Evolutionary conservation across 2,797 vertebrate genomes (phyloP), one percentile per base, ranked within the genome.

Genomic region (Enteromius anoplus): DNA sequence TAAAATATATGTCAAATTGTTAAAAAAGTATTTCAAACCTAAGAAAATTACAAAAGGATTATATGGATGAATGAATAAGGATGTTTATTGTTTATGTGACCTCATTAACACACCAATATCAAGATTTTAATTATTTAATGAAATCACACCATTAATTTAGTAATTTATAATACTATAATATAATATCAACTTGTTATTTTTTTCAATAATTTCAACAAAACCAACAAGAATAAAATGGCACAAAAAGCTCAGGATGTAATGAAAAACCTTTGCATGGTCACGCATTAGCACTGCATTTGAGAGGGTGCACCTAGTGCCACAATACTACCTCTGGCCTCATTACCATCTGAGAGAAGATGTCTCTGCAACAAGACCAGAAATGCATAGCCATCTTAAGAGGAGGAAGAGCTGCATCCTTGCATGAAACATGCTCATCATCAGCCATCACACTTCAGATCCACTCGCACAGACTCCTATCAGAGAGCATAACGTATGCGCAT

Each of bases 351-450:
- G 71, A 64, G 60, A 71, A 82, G 78, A 49, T 37, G 21, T 70
- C 71, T 60, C 29, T 82, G 71, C 32, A 49, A 37, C 55, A 64
- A 70, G 49, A 49, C 21, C 72, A 70, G 53, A 62, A 66, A 68
- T 60, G 14, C 21, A 82, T 4, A 34, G 45, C 29, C 11, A 14
- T 29, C 49, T 75, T 64, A 71, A 82, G 75, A 73, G 70, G 60
- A 66, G 21, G 65, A 49, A 42, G 58, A 75, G 53, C 49, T 70
- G 68, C 49, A 87, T 84, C 51, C 65, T 65, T 66, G 78, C 81
- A 75, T 80, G 26, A 87, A 85, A 84, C 82, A 82, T 42, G 84
- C 80, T 89, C 72, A 83, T 82, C 84, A 83, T 86, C 66, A 84
- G 42, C 76, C 29, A 49, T 49, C 26, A 26, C 81, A 83, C 89